These are phyloP conservation scores for Chauna torquata DNA, from an alignment of 2,113 vertebrate genomes.

Conservation along the genomic window DNA sequence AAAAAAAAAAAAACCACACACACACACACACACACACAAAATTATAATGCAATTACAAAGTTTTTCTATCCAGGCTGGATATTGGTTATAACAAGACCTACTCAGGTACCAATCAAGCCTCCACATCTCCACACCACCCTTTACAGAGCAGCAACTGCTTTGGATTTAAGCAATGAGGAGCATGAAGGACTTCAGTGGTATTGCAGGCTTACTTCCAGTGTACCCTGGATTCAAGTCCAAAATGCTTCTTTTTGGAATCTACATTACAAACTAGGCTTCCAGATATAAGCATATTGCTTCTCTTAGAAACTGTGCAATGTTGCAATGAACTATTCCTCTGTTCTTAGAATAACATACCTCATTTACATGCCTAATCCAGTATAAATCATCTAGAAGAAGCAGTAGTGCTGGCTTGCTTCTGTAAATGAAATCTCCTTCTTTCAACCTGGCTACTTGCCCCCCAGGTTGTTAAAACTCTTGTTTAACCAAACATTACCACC, in stretches of 20 bases:
- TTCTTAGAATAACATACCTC: background rate
- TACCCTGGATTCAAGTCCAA: background rate
- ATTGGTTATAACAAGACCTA: background rate
- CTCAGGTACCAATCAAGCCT: rapidly evolving
- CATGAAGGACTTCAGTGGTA: background rate
- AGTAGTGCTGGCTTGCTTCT: background rate
- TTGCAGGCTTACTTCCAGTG: background rate
- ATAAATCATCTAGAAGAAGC: background rate
- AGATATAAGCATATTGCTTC: background rate
- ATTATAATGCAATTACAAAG: rapidly evolving
- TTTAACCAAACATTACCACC: background rate
- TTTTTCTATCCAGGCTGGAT: background rate
- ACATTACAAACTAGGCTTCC: background rate
- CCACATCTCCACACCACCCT: background rate
- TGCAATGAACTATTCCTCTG: background rate
- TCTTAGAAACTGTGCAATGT: background rate
- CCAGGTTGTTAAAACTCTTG: background rate
- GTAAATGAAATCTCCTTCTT: background rate
- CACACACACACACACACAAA: background rate
- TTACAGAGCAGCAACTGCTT: background rate
- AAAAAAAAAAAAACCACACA: too few species aligned
- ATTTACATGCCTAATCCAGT: background rate
- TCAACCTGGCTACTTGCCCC: background rate
- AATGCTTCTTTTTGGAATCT: background rate
- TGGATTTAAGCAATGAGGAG: background rate